Conservation (phyloP, 2,797 vertebrate species). For the Brachyalestes nurse region DNA sequence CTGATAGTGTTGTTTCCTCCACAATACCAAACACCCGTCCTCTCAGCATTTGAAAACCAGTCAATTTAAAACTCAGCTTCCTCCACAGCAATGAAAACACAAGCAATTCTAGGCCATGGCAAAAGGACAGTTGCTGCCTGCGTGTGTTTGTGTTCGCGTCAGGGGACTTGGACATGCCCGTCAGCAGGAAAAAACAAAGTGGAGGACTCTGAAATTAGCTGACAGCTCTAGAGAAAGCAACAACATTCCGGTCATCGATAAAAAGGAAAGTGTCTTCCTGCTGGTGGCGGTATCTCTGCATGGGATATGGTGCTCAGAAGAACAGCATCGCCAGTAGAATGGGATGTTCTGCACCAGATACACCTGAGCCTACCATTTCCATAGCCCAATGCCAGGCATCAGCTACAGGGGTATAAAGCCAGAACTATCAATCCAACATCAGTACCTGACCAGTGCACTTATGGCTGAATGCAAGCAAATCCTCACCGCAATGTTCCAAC, state of each 20-base stretch:
- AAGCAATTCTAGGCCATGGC: not conserved
- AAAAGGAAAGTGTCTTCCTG: not conserved
- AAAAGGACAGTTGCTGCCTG: constrained; percentile 4
- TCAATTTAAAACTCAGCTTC: not conserved
- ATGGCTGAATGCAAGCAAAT: no score
- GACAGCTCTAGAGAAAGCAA: not conserved
- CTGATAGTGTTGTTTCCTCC: constrained; percentile 6
- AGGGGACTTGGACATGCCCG: not conserved
- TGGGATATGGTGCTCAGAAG: not conserved
- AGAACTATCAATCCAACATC: not conserved
- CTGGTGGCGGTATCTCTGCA: not conserved
- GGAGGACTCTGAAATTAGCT: not conserved
- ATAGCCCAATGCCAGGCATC: not conserved
- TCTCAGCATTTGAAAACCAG: constrained; percentile 9
- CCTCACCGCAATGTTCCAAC: no score
- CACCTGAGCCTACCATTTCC: not conserved
- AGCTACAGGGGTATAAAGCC: not conserved
- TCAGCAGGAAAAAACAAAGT: not conserved
- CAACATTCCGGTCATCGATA: not conserved
- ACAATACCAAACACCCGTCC: constrained; percentile 22
- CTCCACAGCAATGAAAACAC: not conserved
- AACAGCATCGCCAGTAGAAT: no score
- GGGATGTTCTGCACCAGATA: no score
- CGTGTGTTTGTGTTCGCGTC: constrained; percentile 44
- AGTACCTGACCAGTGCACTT: no score